Conservation (phyloP, 2,113 vertebrate species). For the Taxidea taxus region DNA sequence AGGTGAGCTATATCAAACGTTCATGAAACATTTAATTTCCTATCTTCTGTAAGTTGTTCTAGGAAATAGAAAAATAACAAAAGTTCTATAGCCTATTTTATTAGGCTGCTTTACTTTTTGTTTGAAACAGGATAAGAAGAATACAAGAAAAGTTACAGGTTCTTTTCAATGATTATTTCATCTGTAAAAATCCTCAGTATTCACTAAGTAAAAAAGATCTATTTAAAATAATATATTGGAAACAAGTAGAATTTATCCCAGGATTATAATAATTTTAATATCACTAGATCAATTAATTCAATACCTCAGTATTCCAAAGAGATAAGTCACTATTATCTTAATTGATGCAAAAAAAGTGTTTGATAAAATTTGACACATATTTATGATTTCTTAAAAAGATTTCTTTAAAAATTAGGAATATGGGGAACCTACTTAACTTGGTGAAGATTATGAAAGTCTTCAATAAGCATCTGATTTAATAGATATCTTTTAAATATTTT, state of each 20-base stretch:
- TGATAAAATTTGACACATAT: neutral
- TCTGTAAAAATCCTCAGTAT: neutral
- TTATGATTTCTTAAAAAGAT: neutral
- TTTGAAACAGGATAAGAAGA: neutral
- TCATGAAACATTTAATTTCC: neutral
- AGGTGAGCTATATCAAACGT: neutral
- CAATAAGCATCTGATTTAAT: neutral
- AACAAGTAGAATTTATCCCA: neutral
- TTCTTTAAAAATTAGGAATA: neutral
- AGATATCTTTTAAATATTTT: neutral
- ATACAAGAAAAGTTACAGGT: neutral
- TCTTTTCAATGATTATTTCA: neutral
- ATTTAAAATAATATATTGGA: neutral
- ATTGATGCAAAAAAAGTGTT: neutral
- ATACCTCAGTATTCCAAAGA: neutral
- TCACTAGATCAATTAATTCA: slow-evolving; percentile 19
- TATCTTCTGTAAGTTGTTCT: neutral
- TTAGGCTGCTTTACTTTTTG: neutral
- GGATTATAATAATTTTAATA: neutral
- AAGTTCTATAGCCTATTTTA: neutral
- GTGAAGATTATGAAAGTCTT: neutral
- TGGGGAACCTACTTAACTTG: neutral
- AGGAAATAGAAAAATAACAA: neutral
- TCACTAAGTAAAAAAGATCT: neutral
- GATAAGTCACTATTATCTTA: slow-evolving; percentile 17